A percentile compares a stretch with the other conserved stretches of the same genome.
phyloP scores from a whole-genome alignment of 35 echinoderm and acorn worm species.

The Strongylocentrotus purpuratus region DNA sequence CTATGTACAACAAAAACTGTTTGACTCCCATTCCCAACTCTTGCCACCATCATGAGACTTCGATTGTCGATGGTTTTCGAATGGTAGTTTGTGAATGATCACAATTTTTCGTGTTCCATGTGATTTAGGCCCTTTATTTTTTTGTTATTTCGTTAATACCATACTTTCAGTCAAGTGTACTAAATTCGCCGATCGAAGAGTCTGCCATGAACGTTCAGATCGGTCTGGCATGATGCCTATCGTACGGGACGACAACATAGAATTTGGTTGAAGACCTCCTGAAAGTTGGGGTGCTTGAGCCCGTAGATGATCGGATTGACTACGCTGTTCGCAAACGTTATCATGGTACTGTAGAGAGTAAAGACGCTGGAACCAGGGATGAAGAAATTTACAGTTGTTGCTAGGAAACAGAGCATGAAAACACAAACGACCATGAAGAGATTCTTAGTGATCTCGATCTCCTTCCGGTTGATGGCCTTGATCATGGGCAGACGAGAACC shows the following conservation, averaged over 20 bases:
- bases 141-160: no score
- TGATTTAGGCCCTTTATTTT: no score
- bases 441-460: not conserved
- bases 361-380: not conserved
- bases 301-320: not conserved
- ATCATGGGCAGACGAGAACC: not conserved
- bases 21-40: no score
- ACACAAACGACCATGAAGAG: constrained; percentile 2
- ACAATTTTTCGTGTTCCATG: no score
- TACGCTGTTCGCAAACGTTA: not conserved
- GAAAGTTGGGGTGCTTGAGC: not conserved
- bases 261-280: not conserved
- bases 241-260: not conserved
- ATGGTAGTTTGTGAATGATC: no score
- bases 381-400: not conserved
- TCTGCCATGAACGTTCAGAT: no score
- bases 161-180: no score
- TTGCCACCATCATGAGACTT: no score
- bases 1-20: no score
- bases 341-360: not conserved
- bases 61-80: no score
- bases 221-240: not conserved
- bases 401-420: not conserved
- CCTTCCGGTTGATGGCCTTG: not conserved
- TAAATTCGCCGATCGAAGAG: no score